Evolutionary conservation across 2,113 vertebrate species (phyloP).

Genomic region (Rhinichthys klamathensis): DNA sequence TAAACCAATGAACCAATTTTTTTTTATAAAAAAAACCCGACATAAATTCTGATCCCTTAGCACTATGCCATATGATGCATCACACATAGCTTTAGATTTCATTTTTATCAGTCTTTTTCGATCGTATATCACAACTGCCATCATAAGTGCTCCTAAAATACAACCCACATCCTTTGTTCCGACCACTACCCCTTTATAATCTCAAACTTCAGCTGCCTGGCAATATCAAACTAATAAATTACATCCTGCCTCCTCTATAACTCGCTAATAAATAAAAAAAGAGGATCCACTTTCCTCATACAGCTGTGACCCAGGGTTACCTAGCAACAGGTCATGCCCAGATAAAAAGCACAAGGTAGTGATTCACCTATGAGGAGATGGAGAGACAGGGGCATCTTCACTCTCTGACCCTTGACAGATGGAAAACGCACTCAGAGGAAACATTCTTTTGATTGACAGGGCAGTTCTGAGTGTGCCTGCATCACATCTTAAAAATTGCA

Average conservation of each 20-base stretch:
- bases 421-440: conserved; percentile 80
- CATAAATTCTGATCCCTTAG: neutral
- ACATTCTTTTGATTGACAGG: conserved; percentile 76
- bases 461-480: conserved; percentile 49
- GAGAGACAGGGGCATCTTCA: conserved; percentile 45
- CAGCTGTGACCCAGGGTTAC: conserved; percentile 86
- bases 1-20: neutral
- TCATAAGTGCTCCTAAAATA: conserved; percentile 56
- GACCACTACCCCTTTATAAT: conserved; percentile 64
- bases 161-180: conserved; percentile 53
- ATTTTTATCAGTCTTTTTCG: conserved; percentile 48
- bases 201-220: conserved; percentile 75
- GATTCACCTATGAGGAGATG: conserved; percentile 76
- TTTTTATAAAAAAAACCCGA: neutral
- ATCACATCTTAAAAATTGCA: conserved; percentile 34
- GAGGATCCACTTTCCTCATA: conserved; percentile 73
- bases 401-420: conserved; percentile 79
- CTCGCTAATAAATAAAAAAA: conserved; percentile 81
- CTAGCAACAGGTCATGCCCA: conserved; percentile 86
- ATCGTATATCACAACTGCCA: conserved; percentile 51
- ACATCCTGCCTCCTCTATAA: conserved; percentile 81
- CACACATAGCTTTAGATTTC: conserved; percentile 38
- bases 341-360: conserved; percentile 79
- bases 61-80: conserved; percentile 17
- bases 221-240: conserved; percentile 85